Conservation (phyloP, 2,113 vertebrate genomes). For the Manacus vitellinus region DNA sequence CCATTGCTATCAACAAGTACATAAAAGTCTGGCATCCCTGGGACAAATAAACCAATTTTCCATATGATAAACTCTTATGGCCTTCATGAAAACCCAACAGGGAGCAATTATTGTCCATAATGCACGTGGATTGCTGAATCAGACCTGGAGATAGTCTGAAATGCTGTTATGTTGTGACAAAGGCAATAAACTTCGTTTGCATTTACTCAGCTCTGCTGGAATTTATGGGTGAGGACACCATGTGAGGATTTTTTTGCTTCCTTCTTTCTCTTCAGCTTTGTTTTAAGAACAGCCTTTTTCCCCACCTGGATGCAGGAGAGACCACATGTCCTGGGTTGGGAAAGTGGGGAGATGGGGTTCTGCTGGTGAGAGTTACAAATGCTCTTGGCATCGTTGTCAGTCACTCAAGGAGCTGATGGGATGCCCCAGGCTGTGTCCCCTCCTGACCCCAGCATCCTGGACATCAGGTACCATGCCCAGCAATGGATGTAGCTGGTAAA, state of each 20-base stretch:
- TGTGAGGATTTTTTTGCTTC: background rate
- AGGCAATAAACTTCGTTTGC: background rate
- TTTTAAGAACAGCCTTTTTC: background rate
- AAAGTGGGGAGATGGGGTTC: background rate
- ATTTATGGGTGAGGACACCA: background rate
- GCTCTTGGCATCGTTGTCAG: background rate
- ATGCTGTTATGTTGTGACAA: background rate
- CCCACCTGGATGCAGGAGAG: background rate
- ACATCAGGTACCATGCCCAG: background rate
- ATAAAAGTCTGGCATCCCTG: background rate
- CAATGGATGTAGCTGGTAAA: background rate
- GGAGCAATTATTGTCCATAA: background rate
- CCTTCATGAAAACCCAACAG: background rate
- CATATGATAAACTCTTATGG: background rate
- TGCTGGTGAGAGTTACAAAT: background rate
- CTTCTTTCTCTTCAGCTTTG: background rate
- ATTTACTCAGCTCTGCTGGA: background rate
- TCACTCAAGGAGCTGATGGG: background rate
- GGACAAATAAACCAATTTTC: background rate
- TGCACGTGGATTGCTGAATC: background rate
- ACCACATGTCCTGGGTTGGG: accelerated
- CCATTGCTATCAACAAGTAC: background rate
- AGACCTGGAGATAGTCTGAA: background rate
- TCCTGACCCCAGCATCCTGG: background rate
- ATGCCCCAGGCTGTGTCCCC: background rate